Evolutionary conservation across 2,888 invertebrate species (phyloP).

Genomic region (Hofmannophila pseudospretella): DNA sequence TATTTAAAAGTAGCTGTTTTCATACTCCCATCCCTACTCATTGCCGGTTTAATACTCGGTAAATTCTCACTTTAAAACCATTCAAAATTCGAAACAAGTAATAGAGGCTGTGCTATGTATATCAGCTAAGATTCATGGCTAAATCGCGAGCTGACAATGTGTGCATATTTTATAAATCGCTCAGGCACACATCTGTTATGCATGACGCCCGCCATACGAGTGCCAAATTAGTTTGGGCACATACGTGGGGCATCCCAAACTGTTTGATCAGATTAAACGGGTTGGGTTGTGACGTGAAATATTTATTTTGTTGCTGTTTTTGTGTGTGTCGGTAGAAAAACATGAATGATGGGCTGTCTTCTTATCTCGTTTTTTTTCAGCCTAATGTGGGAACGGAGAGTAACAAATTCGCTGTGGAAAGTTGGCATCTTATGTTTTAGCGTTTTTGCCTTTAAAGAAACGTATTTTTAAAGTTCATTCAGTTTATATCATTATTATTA

Average conservation of each 20-base stretch:
- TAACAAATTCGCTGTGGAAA: too few species aligned
- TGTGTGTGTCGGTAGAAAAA: conserved; percentile 7
- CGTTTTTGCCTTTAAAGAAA: too few species aligned
- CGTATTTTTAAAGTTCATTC: too few species aligned
- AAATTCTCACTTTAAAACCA: not conserved
- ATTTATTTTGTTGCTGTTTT: conserved; percentile 12
- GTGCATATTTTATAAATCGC: conserved; percentile 66
- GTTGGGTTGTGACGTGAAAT: conserved; percentile 15
- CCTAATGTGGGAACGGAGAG: too few species aligned
- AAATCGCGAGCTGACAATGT: conserved; percentile 50
- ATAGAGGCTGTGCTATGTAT: not conserved
- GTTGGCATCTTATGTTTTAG: too few species aligned
- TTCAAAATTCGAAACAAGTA: not conserved
- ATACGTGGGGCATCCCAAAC: conserved; percentile 18
- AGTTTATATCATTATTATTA: too few species aligned
- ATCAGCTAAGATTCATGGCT: conserved; percentile 36
- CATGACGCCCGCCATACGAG: conserved; percentile 37
- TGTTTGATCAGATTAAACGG: conserved; percentile 34
- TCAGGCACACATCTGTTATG: conserved; percentile 55
- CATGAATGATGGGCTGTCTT: not conserved
- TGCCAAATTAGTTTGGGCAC: conserved; percentile 49
- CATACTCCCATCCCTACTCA: too few species aligned
- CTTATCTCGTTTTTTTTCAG: not conserved
- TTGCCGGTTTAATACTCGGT: too few species aligned
- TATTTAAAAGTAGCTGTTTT: too few species aligned